phyloP scores from a whole-genome alignment of 1,140 invertebrate species.

The Drosophila mayri region DNA sequence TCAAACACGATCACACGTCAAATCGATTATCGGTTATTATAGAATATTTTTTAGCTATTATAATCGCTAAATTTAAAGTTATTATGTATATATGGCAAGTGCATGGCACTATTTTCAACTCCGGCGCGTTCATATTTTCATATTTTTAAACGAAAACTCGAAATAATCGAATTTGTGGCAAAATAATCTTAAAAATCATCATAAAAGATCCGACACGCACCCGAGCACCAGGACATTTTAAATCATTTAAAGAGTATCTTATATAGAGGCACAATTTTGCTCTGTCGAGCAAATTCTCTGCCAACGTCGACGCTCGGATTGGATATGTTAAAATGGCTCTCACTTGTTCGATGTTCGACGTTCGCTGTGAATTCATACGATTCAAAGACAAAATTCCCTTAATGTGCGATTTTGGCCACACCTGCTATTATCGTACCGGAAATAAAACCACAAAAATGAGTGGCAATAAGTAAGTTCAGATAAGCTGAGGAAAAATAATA shows the following conservation, averaged over 20 bases:
- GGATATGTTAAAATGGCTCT: background rate
- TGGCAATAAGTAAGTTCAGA: too few species aligned
- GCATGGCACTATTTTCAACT: slow-evolving; percentile 3
- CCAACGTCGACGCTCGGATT: slow-evolving; percentile 1
- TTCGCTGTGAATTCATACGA: too few species aligned
- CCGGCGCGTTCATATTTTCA: background rate
- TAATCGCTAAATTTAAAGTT: background rate
- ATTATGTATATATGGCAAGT: background rate
- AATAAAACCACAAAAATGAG: too few species aligned
- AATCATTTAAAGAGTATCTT: background rate
- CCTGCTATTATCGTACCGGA: too few species aligned
- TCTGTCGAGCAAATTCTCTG: background rate
- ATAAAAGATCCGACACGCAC: slow-evolving; percentile 3
- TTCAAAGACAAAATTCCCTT: too few species aligned
- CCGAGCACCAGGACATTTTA: slow-evolving; percentile 8
- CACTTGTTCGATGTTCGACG: background rate
- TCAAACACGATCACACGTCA: background rate
- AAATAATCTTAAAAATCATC: background rate
- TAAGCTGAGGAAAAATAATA: too few species aligned
- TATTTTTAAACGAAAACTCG: background rate
- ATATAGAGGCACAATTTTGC: background rate
- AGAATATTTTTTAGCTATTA: background rate
- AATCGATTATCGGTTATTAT: background rate
- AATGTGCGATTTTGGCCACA: too few species aligned
- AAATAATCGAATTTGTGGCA: background rate